These are phyloP conservation scores for Ranitomeya imitator DNA, from an alignment of 2,113 vertebrate genomes.

Conservation along the genomic window DNA sequence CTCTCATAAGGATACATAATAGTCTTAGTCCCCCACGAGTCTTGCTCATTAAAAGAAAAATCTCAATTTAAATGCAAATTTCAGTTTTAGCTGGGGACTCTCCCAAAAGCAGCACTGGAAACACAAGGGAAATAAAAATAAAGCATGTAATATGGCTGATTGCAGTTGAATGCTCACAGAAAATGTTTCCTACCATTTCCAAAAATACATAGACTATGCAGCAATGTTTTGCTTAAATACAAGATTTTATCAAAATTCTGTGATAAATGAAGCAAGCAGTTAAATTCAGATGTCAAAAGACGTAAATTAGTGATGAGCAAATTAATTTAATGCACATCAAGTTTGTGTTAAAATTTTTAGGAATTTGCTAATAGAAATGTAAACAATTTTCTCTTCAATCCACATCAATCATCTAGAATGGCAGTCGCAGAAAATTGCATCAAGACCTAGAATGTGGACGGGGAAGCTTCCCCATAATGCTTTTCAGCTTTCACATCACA, in stretches of 20 bases:
- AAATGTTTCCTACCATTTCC: constrained; percentile 42
- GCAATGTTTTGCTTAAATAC: constrained; percentile 24
- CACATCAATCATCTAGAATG: too few relatives aligned
- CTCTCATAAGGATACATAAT: constrained; percentile 76
- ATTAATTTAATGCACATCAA: too few relatives aligned
- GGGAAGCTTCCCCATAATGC: too few relatives aligned
- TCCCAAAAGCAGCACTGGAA: constrained; percentile 68
- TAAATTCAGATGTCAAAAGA: neutral
- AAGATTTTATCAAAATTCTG: neutral
- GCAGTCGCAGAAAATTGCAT: too few relatives aligned
- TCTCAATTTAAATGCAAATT: constrained; percentile 86
- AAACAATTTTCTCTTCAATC: too few relatives aligned
- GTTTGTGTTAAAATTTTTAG: too few relatives aligned
- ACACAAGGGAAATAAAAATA: constrained; percentile 67
- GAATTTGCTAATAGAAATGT: too few relatives aligned
- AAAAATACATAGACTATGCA: constrained; percentile 30
- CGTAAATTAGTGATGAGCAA: too few relatives aligned
- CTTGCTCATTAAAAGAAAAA: constrained; percentile 74
- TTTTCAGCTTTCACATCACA: too few relatives aligned
- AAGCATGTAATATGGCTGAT: constrained; percentile 69
- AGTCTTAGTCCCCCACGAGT: constrained; percentile 78
- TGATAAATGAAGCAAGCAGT: neutral
- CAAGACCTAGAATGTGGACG: too few relatives aligned
- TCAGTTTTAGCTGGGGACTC: constrained; percentile 71
- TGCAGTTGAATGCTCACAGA: constrained; percentile 44